phyloP scores from a whole-genome alignment of 2,113 vertebrate genomes.

The Chionodraco myersi region DNA sequence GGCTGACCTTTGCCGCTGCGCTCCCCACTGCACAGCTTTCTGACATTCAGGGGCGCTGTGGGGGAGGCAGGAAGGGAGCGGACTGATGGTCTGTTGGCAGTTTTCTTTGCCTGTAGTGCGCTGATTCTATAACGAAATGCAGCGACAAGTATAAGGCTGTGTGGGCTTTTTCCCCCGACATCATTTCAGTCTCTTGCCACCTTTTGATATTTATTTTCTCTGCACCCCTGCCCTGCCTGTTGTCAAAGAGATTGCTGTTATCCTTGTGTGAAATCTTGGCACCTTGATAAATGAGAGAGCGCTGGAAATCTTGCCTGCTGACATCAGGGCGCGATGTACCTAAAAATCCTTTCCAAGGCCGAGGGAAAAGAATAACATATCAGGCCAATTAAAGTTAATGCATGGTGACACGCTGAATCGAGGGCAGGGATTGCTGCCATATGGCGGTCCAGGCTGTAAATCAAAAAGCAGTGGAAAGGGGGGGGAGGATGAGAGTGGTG shows the following conservation, averaged over 20 bases:
- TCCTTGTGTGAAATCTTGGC: slow-evolving; percentile 71
- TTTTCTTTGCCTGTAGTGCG: slow-evolving; percentile 54
- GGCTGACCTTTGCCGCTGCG: slow-evolving; percentile 80
- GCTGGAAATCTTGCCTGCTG: slow-evolving; percentile 65
- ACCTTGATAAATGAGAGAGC: slow-evolving; percentile 68
- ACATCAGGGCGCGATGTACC: slow-evolving; percentile 72
- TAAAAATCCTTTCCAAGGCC: slow-evolving; percentile 78
- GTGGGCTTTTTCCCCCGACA: background rate
- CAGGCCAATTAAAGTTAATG: slow-evolving; percentile 84
- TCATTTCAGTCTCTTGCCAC: slow-evolving; percentile 49
- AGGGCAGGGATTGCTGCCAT: slow-evolving; percentile 83
- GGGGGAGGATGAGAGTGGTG: slow-evolving; percentile 23
- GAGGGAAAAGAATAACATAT: slow-evolving; percentile 79
- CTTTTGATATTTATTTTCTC: slow-evolving; percentile 64
- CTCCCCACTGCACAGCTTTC: slow-evolving; percentile 76
- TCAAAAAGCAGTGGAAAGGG: slow-evolving; percentile 42
- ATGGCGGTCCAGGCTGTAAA: slow-evolving; percentile 80
- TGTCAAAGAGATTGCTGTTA: slow-evolving; percentile 71
- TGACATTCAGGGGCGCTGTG: slow-evolving; percentile 80
- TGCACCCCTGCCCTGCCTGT: slow-evolving; percentile 58
- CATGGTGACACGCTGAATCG: slow-evolving; percentile 79
- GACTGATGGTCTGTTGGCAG: slow-evolving; percentile 57
- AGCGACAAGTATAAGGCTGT: slow-evolving; percentile 41
- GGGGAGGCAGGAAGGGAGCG: slow-evolving; percentile 56
- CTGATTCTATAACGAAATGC: slow-evolving; percentile 56